phyloP scores from a whole-genome alignment of 92 coral and sea anemone genomes.

The Epizoanthus illoricatus region DNA sequence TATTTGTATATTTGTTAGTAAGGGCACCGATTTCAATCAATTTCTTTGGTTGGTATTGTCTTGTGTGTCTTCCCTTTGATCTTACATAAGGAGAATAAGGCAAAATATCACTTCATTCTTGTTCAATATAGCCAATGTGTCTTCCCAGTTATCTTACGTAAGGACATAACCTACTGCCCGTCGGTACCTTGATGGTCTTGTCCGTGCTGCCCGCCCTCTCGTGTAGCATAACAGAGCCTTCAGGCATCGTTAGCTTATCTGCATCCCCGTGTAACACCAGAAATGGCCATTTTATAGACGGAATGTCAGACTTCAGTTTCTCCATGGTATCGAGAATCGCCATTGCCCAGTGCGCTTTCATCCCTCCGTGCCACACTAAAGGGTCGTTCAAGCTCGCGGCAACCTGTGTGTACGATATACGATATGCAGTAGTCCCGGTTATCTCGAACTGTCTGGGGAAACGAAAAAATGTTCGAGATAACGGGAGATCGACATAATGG shows the following conservation, averaged over 20 bases:
- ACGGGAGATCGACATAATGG: too few relatives aligned
- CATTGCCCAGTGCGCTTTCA: slow-evolving; percentile 62
- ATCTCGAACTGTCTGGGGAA: not conserved
- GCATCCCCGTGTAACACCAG: slow-evolving; percentile 75
- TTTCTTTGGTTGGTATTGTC: too few relatives aligned
- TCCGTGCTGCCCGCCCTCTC: slow-evolving; percentile 64
- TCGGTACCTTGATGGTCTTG: slow-evolving; percentile 79
- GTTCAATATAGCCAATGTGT: too few relatives aligned
- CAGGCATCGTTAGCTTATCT: slow-evolving; percentile 58
- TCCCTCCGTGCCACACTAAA: slow-evolving; percentile 78
- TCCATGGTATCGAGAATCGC: slow-evolving; percentile 68
- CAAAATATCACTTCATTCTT: too few relatives aligned
- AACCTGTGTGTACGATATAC: slow-evolving; percentile 48
- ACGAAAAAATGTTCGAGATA: too few relatives aligned
- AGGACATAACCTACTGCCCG: too few relatives aligned
- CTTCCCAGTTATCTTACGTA: too few relatives aligned
- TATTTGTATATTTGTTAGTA: too few relatives aligned
- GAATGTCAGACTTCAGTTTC: slow-evolving; percentile 39
- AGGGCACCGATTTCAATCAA: too few relatives aligned
- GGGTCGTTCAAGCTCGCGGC: slow-evolving; percentile 73
- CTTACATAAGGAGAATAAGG: too few relatives aligned
- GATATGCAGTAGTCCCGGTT: not conserved
- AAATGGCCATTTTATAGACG: slow-evolving; percentile 64
- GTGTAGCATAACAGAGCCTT: slow-evolving; percentile 63
- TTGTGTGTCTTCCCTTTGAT: too few relatives aligned